Evolutionary conservation across 1,140 invertebrate genomes (phyloP).

Genomic region (Cephus cinctus): DNA sequence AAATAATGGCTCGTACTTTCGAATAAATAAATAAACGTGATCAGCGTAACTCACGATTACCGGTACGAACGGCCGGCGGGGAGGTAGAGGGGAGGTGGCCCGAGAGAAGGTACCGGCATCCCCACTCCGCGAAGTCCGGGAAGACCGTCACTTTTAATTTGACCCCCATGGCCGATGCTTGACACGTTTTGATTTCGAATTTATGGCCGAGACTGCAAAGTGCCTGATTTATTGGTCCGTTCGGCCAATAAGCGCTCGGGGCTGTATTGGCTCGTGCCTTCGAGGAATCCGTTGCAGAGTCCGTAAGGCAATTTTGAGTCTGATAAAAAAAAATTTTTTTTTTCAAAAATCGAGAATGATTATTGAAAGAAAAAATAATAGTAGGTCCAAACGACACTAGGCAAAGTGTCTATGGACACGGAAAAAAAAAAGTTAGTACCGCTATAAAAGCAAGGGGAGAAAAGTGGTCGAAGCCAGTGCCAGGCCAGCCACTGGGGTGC

Average conservation of each 20-base stretch:
- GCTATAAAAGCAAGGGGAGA: too few relatives aligned
- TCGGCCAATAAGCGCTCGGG: too few relatives aligned
- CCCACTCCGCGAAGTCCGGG: constrained; percentile 12
- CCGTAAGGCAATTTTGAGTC: too few relatives aligned
- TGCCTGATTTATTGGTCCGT: constrained; percentile 26
- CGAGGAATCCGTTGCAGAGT: too few relatives aligned
- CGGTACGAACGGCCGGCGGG: constrained; percentile 23
- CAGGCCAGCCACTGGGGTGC: constrained; percentile 51
- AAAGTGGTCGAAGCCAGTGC: too few relatives aligned
- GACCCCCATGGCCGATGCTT: constrained; percentile 30
- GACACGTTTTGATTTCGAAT: constrained; percentile 44
- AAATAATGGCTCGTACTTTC: constrained; percentile 32
- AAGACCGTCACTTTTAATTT: constrained; percentile 48
- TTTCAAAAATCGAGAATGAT: too few relatives aligned
- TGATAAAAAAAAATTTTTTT: too few relatives aligned
- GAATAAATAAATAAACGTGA: constrained; percentile 42
- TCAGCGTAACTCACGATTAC: constrained; percentile 47
- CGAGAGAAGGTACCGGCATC: not conserved
- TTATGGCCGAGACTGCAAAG: constrained; percentile 31
- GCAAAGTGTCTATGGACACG: too few relatives aligned
- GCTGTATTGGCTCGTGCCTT: too few relatives aligned
- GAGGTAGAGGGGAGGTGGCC: constrained; percentile 7
- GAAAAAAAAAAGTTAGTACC: too few relatives aligned
- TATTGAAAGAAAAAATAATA: too few relatives aligned
- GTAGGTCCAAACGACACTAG: too few relatives aligned